These are phyloP conservation scores for Rhamphomyia laevipes DNA, from an alignment of 2,888 invertebrate genomes.

Conservation along the genomic window DNA sequence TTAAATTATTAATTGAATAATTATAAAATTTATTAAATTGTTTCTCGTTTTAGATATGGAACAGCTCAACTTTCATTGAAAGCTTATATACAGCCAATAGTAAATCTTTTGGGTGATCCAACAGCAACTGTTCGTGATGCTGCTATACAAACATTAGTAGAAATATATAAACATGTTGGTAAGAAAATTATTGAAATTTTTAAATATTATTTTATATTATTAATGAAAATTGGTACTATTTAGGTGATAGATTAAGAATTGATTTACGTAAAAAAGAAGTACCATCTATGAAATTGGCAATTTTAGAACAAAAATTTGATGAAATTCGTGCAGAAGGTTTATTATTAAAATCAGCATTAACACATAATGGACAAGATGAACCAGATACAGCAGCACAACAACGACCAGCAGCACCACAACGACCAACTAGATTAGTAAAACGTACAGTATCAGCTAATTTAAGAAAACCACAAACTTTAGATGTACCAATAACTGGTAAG, in stretches of 20 bases:
- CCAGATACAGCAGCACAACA: slow-evolving; percentile 37
- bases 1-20: slow-evolving; percentile 6
- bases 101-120: slow-evolving; percentile 76
- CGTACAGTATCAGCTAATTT: slow-evolving; percentile 33
- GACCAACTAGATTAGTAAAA: slow-evolving; percentile 40
- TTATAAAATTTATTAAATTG: neutral
- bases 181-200: neutral
- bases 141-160: slow-evolving; percentile 72
- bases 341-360: slow-evolving; percentile 58
- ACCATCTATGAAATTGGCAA: slow-evolving; percentile 56
- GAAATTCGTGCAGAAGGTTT: slow-evolving; percentile 70
- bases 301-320: slow-evolving; percentile 74
- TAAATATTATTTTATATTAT: neutral
- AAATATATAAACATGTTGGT: slow-evolving; percentile 87
- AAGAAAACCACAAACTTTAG: slow-evolving; percentile 26
- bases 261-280: slow-evolving; percentile 73
- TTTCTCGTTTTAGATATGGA: slow-evolving; percentile 65
- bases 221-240: slow-evolving; percentile 3
- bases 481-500: slow-evolving; percentile 13
- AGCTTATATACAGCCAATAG: slow-evolving; percentile 70
- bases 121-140: slow-evolving; percentile 78
- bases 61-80: slow-evolving; percentile 70
- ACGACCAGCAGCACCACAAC: slow-evolving; percentile 29
- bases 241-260: slow-evolving; percentile 64
- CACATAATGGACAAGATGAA: slow-evolving; percentile 36